These are phyloP conservation scores for Uropsilus gracilis DNA, from an alignment of 2,113 vertebrate species.

Conservation along the genomic window DNA sequence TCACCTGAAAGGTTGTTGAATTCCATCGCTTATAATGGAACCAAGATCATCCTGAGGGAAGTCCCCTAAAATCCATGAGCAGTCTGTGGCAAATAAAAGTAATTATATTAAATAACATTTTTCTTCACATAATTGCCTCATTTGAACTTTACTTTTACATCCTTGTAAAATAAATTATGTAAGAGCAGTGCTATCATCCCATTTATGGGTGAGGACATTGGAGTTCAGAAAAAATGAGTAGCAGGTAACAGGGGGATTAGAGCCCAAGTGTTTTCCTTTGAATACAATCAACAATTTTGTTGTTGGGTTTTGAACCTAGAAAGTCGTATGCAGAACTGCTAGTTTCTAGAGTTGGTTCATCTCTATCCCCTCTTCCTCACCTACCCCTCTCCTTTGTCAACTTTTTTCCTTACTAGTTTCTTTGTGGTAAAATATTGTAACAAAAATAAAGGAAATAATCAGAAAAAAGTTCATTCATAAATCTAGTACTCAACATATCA, in stretches of 20 bases:
- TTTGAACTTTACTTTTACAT: background rate
- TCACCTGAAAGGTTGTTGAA: background rate
- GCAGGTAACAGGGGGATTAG: background rate
- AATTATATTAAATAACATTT: background rate
- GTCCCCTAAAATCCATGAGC: background rate
- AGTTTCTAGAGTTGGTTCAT: background rate
- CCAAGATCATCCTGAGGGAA: background rate
- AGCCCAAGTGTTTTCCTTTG: background rate
- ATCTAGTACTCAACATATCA: background rate
- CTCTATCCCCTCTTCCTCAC: background rate
- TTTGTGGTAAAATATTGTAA: slow-evolving; percentile 5
- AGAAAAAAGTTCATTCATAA: background rate
- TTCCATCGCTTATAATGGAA: background rate
- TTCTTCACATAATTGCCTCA: background rate
- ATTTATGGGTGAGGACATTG: background rate
- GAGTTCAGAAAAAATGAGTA: background rate
- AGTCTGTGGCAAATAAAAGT: background rate
- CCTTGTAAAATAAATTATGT: background rate
- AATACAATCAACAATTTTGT: background rate
- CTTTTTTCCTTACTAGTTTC: background rate
- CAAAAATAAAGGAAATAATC: background rate
- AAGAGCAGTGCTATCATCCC: background rate
- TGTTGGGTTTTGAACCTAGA: background rate
- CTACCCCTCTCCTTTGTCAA: background rate
- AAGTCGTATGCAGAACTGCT: background rate